Conservation (phyloP, 2,888 invertebrate species). For the Hedya salicella region DNA sequence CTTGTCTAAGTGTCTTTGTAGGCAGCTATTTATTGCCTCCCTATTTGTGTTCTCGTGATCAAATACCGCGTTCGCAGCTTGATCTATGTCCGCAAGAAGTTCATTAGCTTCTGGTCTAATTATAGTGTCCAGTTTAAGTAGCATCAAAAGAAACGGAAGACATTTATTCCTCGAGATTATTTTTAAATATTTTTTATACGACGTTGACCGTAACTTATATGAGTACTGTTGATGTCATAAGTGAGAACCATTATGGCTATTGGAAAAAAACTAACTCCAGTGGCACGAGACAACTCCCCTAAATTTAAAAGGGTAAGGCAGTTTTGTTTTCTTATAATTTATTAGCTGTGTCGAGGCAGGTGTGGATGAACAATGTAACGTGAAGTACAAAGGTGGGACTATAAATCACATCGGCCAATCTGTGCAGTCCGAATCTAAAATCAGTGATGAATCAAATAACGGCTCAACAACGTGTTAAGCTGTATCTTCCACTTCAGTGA, state of each 20-base stretch:
- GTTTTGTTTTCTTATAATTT: constrained; percentile 76
- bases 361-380: constrained; percentile 56
- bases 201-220: constrained; percentile 14
- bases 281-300: constrained; percentile 65
- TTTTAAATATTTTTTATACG: constrained; percentile 24
- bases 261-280: constrained; percentile 28
- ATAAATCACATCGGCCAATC: constrained; percentile 54
- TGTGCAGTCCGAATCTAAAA: constrained; percentile 49
- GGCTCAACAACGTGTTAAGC: constrained; percentile 27
- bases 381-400: constrained; percentile 51
- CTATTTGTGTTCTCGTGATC: constrained; percentile 66
- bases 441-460: constrained; percentile 42
- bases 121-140: constrained; percentile 53
- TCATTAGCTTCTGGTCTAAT: constrained; percentile 72
- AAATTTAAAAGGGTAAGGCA: constrained; percentile 64
- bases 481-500: constrained; percentile 38
- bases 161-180: constrained; percentile 56
- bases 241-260: constrained; percentile 23
- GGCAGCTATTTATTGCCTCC: constrained; percentile 66
- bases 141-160: constrained; percentile 66
- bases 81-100: constrained; percentile 67
- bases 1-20: constrained; percentile 68
- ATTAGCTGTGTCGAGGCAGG: constrained; percentile 77
- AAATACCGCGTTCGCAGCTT: constrained; percentile 58
- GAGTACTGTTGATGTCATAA: constrained; percentile 22